Percentiles rank a stretch among this genome's conserved stretches.
Conservation (phyloP, 2,888 invertebrate genomes). For the Linnaemya tessellans region DNA sequence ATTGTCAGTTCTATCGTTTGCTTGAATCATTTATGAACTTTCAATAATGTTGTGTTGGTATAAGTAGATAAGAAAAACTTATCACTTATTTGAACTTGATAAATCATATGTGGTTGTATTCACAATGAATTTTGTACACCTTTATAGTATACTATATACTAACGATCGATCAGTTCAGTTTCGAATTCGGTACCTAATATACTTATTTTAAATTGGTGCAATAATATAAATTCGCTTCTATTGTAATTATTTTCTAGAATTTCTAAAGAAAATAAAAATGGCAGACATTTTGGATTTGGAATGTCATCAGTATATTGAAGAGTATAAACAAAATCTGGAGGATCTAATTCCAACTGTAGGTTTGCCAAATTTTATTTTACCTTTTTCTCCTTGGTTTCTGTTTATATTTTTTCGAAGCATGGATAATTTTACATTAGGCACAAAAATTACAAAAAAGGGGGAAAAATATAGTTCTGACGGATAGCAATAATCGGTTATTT, state of each 20-base stretch:
- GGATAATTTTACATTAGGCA: no score
- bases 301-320: slow-evolving; percentile 78
- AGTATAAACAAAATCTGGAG: slow-evolving; percentile 79
- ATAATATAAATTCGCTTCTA: slow-evolving; percentile 2
- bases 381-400: background rate
- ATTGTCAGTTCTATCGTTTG: slow-evolving; percentile 33
- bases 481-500: no score
- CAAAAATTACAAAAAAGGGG: no score
- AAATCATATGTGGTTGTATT: slow-evolving; percentile 54
- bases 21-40: slow-evolving; percentile 18
- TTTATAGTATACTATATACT: slow-evolving; percentile 45
- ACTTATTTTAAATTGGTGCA: slow-evolving; percentile 21
- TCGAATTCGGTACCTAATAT: slow-evolving; percentile 43
- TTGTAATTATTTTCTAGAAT: background rate
- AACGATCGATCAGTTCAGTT: slow-evolving; percentile 62
- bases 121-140: slow-evolving; percentile 42
- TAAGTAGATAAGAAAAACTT: slow-evolving; percentile 57
- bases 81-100: slow-evolving; percentile 49
- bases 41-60: slow-evolving; percentile 38
- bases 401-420: background rate
- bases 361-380: slow-evolving; percentile 45
- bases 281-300: slow-evolving; percentile 80
- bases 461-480: no score
- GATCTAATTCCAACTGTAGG: slow-evolving; percentile 81
- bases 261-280: slow-evolving; percentile 74